Conservation (phyloP, 2,113 vertebrate species). For the Ailuropoda melanoleuca region DNA sequence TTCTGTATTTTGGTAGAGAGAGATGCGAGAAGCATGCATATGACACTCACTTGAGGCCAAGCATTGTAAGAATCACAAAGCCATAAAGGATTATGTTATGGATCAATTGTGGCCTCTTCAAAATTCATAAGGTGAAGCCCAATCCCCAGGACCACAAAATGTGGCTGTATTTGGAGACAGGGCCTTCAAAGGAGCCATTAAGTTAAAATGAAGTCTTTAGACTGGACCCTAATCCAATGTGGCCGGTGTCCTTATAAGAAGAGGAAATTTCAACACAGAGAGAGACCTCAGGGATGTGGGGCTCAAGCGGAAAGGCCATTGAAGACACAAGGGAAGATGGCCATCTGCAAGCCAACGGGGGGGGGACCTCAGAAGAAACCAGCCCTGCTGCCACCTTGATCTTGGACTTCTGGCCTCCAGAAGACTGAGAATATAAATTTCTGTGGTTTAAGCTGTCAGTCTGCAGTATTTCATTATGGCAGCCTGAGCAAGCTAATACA, state of each 20-base stretch:
- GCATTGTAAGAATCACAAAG: neutral
- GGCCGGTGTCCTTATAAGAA: neutral
- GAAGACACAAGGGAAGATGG: neutral
- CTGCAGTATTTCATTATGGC: neutral
- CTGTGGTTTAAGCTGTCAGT: neutral
- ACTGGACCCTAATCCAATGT: neutral
- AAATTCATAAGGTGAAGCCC: neutral
- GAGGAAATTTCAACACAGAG: neutral
- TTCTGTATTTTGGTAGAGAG: neutral
- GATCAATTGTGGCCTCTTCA: neutral
- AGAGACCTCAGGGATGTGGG: neutral
- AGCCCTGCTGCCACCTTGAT: neutral
- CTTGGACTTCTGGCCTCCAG: neutral
- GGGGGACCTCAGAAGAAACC: neutral
- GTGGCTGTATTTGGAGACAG: neutral
- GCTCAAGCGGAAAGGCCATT: neutral
- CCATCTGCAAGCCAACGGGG: neutral
- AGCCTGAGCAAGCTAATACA: neutral
- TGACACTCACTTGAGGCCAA: neutral
- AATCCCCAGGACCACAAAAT: neutral
- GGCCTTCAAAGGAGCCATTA: neutral
- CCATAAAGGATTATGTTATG: neutral
- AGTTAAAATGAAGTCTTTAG: neutral
- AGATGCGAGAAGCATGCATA: neutral
- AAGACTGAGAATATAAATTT: neutral